phyloP scores from a whole-genome alignment of 1,140 invertebrate species.

The Drosophila mauritiana region DNA sequence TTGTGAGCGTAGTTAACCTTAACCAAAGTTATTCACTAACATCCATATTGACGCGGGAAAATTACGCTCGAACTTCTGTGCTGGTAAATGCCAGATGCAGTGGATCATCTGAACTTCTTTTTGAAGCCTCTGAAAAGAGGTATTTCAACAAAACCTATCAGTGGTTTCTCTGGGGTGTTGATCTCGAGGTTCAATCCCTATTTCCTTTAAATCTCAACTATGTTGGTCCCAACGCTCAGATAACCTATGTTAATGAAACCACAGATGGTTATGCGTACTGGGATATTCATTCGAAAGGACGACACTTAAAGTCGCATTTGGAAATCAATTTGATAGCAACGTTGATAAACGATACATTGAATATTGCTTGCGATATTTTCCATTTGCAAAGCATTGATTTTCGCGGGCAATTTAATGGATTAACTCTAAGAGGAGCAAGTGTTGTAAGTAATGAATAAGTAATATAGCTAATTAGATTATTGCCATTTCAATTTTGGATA shows the following conservation, averaged over 20 bases:
- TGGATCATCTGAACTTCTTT: constrained; percentile 28
- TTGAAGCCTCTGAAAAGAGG: constrained; percentile 42
- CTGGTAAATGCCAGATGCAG: constrained; percentile 55
- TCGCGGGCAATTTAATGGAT: constrained; percentile 64
- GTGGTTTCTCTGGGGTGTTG: constrained; percentile 64
- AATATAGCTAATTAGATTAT: neutral
- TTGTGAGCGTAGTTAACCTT: constrained; percentile 49
- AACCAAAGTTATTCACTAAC: constrained; percentile 25
- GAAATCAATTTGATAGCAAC: constrained; percentile 58
- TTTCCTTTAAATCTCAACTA: constrained; percentile 55
- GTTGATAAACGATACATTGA: constrained; percentile 5
- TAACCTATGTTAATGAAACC: constrained; percentile 65
- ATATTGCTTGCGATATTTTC: constrained; percentile 43
- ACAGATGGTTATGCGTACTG: constrained; percentile 46
- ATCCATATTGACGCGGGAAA: constrained; percentile 43
- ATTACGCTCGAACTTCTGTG: constrained; percentile 52
- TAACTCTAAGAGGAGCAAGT: constrained; percentile 61
- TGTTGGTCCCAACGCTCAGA: constrained; percentile 72
- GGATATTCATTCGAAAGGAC: constrained; percentile 75
- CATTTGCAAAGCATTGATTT: constrained; percentile 57
- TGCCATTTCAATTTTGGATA: neutral
- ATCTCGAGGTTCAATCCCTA: constrained; percentile 31
- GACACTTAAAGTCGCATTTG: constrained; percentile 52
- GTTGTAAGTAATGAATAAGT: constrained; percentile 51
- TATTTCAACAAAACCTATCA: constrained; percentile 78